Evolutionary conservation across 1,140 invertebrate genomes (phyloP).

Genomic region (Hyles vespertilio): DNA sequence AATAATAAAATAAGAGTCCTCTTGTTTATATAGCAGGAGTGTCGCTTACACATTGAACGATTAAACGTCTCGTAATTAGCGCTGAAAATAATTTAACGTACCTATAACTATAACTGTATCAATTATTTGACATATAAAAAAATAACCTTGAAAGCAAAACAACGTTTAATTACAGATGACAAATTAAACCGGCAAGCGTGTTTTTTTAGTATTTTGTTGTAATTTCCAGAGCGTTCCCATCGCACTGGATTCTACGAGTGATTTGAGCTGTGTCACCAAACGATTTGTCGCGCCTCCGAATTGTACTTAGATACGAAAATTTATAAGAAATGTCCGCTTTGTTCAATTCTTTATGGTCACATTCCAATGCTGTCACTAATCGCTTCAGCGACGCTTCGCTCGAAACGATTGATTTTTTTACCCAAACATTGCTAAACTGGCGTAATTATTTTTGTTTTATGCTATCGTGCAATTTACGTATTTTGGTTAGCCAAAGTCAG

Average conservation of each 20-base stretch:
- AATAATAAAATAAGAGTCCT: too few species aligned
- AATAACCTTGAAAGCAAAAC: slow-evolving; percentile 11
- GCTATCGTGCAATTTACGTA: too few species aligned
- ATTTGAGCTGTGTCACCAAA: slow-evolving; percentile 52
- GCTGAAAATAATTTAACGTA: slow-evolving; percentile 1
- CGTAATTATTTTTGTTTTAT: slow-evolving; percentile 3
- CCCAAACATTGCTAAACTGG: slow-evolving; percentile 17
- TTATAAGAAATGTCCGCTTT: slow-evolving; percentile 44
- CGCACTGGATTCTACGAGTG: slow-evolving; percentile 40
- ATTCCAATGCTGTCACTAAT: slow-evolving; percentile 34
- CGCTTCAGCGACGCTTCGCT: slow-evolving; percentile 36
- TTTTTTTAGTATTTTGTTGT: slow-evolving; percentile 5
- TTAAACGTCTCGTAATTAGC: neutral
- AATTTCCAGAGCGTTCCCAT: slow-evolving; percentile 51
- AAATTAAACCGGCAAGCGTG: slow-evolving; percentile 18
- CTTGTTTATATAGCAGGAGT: too few species aligned
- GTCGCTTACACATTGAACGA: too few species aligned
- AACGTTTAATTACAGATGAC: slow-evolving; percentile 25
- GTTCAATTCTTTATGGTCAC: slow-evolving; percentile 42
- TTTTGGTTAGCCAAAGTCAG: slow-evolving; percentile 10
- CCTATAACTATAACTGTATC: neutral
- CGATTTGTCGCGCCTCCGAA: slow-evolving; percentile 51
- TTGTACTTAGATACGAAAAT: slow-evolving; percentile 36
- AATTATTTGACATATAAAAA: slow-evolving; percentile 9
- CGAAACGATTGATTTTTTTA: slow-evolving; percentile 41